These are phyloP conservation scores for Heliconius erato DNA, from an alignment of 2,888 invertebrate species.

Conservation along the genomic window DNA sequence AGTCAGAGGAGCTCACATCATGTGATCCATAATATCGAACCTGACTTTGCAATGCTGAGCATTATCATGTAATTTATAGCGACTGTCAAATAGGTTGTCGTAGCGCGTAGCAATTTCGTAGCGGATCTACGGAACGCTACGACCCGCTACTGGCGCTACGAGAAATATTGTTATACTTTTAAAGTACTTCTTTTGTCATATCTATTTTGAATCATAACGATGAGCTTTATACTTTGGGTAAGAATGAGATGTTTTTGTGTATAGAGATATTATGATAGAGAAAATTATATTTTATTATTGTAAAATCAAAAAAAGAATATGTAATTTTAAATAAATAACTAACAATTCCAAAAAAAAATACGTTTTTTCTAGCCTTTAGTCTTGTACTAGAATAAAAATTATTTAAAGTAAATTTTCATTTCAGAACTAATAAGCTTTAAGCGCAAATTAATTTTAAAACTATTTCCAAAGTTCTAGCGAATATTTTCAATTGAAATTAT, in stretches of 20 bases:
- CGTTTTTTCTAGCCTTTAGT: background rate
- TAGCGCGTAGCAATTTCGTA: constrained; percentile 30
- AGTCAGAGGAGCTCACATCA: background rate
- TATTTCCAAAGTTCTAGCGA: constrained; percentile 1
- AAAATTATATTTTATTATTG: background rate
- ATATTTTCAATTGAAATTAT: constrained; percentile 9
- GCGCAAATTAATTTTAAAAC: constrained; percentile 9
- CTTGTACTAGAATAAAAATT: background rate
- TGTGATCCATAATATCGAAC: constrained; percentile 16
- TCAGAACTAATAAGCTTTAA: constrained; percentile 12
- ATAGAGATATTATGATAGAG: background rate
- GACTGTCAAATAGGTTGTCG: constrained; percentile 23
- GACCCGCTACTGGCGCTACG: background rate
- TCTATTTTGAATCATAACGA: constrained; percentile 1
- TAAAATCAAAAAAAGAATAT: background rate
- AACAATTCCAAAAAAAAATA: background rate
- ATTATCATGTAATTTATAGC: constrained; percentile 29
- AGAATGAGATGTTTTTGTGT: background rate
- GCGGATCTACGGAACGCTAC: constrained; percentile 17
- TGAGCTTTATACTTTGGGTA: background rate
- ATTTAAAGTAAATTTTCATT: background rate
- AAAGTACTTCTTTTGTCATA: background rate
- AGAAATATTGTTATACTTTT: constrained; percentile 22
- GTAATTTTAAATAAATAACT: background rate
- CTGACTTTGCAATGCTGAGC: constrained; percentile 12